Base-by-base conservation (phyloP, 2,797 vertebrate species). In the Tapera naevia region DNA sequence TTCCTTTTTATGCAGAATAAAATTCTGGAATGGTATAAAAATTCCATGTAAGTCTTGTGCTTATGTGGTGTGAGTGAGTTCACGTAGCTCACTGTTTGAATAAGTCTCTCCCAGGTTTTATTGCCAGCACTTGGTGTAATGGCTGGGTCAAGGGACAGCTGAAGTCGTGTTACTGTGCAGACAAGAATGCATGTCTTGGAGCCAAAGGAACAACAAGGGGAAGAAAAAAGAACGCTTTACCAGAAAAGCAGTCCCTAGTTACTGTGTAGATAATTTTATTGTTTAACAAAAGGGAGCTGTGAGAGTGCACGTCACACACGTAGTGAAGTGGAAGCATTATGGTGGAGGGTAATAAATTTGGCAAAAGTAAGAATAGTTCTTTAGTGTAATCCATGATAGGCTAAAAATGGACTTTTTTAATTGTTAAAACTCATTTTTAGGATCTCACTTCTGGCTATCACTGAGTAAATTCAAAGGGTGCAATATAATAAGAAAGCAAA, bases 41-140 rank as follows among this genome's bases (percentile, higher is more conserved):
- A 41, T 58, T 53, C 43, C 7, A 0, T 32, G n/a, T 5, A 30
- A 50, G 25, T 58, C 9, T 22, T 50, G 11, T 23, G 1, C 12
- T 3, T 69, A 53, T 27, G 54, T 67, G 23, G 11, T 71, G 24
- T 74, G 75, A 45, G 24, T 5, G n/a, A 75, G 27, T 54, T 69
- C 80, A 33, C 0, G 0, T 11, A 30, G 45, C 57, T 82, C 2
- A 0, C 69, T 72, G 46, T 53, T 22, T 81, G 61, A 82, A 53
- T 61, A 33, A 75, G 23, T 66, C 24, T 80, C 45, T 56, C 27
- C 4, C 11, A 39, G 82, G 27, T 80, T 94, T 89, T 71, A 27
- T 18, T 70, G 53, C 41, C 46, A 67, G 65, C 41, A 39, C 0
- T 11, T 80, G 69, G 23, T 60, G 64, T 60, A 41, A 37, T 7